Conservation (phyloP, 2,113 vertebrate genomes). For the Anolis sagrei region DNA sequence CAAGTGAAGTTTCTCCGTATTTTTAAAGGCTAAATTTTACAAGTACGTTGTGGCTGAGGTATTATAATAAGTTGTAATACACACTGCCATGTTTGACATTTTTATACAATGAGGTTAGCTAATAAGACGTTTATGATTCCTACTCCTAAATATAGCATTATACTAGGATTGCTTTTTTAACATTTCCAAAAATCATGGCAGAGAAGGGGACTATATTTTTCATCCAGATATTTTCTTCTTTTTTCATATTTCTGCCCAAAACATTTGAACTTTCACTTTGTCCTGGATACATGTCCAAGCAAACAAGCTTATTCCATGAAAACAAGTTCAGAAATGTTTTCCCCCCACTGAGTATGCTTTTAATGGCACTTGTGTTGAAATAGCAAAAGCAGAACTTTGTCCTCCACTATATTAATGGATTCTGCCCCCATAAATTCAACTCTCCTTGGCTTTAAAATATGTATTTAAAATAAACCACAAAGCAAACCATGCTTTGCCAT, state of each 20-base stretch:
- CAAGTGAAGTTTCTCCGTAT: not conserved
- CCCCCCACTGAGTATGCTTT: too few species aligned
- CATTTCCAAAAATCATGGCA: not conserved
- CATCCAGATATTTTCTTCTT: not conserved
- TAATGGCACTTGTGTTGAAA: not conserved
- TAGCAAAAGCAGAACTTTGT: not conserved
- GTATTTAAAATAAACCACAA: too few species aligned
- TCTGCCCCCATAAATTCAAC: too few species aligned
- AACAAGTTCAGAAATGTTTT: not conserved
- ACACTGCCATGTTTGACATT: not conserved
- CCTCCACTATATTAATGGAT: too few species aligned
- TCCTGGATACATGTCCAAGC: not conserved
- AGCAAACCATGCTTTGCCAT: too few species aligned
- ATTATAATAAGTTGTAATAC: accelerated
- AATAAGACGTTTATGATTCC: not conserved
- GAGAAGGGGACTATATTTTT: not conserved
- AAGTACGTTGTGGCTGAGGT: not conserved
- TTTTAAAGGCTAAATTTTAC: not conserved
- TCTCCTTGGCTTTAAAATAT: too few species aligned
- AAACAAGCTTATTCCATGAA: not conserved
- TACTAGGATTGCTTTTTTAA: not conserved
- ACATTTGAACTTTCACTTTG: not conserved
- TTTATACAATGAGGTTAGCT: not conserved
- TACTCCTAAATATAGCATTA: not conserved
- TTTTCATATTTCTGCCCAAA: not conserved